Conservation (phyloP, 1,140 invertebrate genomes). For the Drosophila insularis region DNA sequence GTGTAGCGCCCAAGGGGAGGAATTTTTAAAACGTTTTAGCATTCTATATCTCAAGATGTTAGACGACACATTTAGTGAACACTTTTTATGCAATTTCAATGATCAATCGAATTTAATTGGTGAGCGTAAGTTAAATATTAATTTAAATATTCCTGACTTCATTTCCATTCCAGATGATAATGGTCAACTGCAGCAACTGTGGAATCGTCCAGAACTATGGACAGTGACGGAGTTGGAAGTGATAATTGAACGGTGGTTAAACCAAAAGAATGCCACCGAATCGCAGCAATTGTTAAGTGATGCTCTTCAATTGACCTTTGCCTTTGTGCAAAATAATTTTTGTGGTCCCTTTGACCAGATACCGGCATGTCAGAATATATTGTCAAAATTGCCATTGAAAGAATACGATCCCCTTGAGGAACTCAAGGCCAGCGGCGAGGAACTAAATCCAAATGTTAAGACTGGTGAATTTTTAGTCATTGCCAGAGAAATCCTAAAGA, state of each 20-base stretch:
- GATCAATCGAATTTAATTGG: constrained; percentile 37
- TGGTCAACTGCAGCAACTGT: constrained; percentile 43
- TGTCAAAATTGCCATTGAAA: constrained; percentile 24
- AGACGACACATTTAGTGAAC: constrained; percentile 38
- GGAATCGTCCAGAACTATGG: constrained; percentile 49
- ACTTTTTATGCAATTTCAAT: constrained; percentile 67
- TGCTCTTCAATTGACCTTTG: constrained; percentile 84
- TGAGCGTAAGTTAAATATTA: constrained; percentile 1
- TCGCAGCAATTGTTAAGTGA: constrained; percentile 25
- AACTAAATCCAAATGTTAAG: constrained; percentile 86
- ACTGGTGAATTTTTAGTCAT: constrained; percentile 87
- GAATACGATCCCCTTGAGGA: constrained; percentile 23
- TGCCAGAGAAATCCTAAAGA: constrained; percentile 86
- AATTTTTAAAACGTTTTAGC: constrained; percentile 23
- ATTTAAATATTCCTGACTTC: background rate
- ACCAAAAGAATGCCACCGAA: background rate
- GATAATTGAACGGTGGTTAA: constrained; percentile 38
- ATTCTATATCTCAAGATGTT: constrained; percentile 42
- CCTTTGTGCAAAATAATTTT: constrained; percentile 92
- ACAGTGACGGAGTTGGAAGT: constrained; percentile 37
- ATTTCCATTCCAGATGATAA: constrained; percentile 31
- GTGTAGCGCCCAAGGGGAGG: constrained; percentile 26
- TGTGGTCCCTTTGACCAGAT: constrained; percentile 86
- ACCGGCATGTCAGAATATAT: constrained; percentile 39
- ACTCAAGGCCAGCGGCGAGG: constrained; percentile 85